phyloP scores from a whole-genome alignment of 2,113 vertebrate genomes.

The Zosterops pallidus region DNA sequence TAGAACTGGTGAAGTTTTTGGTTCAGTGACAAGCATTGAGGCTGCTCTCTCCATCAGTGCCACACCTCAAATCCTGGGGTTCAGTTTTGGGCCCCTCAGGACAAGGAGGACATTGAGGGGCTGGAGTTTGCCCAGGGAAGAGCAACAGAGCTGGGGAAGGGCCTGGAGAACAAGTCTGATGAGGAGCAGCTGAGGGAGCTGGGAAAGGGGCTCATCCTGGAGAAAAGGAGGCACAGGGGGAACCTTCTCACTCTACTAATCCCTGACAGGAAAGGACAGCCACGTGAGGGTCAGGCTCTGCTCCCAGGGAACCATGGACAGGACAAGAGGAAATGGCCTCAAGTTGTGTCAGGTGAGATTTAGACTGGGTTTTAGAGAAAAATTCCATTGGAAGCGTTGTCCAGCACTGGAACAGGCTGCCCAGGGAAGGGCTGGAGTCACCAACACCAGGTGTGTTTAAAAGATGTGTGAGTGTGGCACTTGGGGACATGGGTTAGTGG shows the following conservation, averaged over 20 bases:
- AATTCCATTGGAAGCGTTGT: rapidly evolving
- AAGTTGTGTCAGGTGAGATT: neutral
- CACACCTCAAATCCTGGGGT: rapidly evolving
- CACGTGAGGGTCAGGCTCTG: rapidly evolving
- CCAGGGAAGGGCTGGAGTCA: neutral
- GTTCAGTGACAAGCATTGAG: neutral
- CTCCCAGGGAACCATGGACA: neutral
- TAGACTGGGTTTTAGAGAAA: neutral
- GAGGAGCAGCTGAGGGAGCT: neutral
- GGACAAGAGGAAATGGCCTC: neutral
- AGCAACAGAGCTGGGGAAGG: neutral
- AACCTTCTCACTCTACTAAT: rapidly evolving
- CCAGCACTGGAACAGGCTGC: neutral
- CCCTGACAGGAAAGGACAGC: neutral
- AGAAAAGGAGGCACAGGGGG: neutral
- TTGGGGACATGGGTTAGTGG: neutral
- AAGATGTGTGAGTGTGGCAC: neutral
- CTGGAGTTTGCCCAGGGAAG: neutral
- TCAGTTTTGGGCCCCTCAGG: neutral
- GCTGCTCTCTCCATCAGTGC: neutral
- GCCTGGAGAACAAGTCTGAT: neutral
- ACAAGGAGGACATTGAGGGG: neutral
- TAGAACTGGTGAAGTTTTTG: neutral
- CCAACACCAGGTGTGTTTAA: neutral
- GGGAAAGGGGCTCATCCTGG: neutral